These are phyloP conservation scores for Eulemur mongoz DNA, from an alignment of 2,797 vertebrate species.

Conservation along the genomic window DNA sequence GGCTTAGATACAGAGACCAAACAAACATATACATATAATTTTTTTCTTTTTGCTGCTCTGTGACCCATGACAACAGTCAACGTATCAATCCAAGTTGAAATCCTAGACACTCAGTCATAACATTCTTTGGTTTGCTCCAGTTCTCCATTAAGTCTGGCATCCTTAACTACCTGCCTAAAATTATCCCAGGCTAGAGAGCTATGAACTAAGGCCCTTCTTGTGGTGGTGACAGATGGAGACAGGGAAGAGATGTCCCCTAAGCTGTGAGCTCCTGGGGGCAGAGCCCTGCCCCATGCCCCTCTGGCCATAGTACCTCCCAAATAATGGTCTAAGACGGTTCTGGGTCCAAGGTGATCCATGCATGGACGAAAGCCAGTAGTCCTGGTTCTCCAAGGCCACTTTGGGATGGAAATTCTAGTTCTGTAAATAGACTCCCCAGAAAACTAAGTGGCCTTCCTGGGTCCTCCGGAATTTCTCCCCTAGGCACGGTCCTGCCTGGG, in stretches of 20 bases:
- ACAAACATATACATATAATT: not conserved
- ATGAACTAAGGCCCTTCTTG: too few species aligned
- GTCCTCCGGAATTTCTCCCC: not conserved
- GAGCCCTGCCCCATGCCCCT: too few species aligned
- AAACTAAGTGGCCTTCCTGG: not conserved
- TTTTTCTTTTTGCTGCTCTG: not conserved
- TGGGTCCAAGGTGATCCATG: not conserved
- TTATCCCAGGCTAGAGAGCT: not conserved
- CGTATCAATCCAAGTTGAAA: not conserved
- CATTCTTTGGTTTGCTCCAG: not conserved
- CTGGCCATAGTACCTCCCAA: rapidly evolving
- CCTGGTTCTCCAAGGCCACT: rapidly evolving
- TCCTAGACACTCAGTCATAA: not conserved
- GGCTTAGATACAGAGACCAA: not conserved
- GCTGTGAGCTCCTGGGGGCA: not conserved
- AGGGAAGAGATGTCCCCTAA: not conserved
- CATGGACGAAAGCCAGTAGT: not conserved
- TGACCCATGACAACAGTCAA: not conserved
- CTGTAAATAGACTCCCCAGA: not conserved
- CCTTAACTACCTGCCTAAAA: not conserved
- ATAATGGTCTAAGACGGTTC: rapidly evolving
- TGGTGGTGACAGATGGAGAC: rapidly evolving
- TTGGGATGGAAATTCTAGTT: not conserved
- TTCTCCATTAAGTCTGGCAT: not conserved
- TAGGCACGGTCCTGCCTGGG: rapidly evolving